Percentiles rank a stretch among this genome's conserved stretches.
phyloP scores from a whole-genome alignment of 1,140 invertebrate genomes.

The Triops longicaudatus region DNA sequence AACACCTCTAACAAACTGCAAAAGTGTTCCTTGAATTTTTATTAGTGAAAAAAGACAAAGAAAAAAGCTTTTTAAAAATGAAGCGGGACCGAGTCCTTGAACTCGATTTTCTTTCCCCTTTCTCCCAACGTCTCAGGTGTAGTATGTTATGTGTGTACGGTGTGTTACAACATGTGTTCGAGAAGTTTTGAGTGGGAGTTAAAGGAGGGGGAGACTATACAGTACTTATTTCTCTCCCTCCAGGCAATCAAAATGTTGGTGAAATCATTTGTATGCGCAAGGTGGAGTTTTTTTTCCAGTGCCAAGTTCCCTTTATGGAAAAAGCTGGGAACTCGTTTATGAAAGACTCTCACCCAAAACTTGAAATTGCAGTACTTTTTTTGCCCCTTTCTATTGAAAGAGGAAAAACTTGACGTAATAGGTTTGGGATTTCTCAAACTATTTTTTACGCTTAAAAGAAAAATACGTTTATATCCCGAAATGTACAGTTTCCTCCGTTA shows the following conservation, averaged over 20 bases:
- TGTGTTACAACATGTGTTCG: background rate
- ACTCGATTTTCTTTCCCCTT: conserved; percentile 2
- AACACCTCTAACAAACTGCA: background rate
- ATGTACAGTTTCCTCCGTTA: background rate
- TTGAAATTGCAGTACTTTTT: background rate
- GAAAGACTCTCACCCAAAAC: background rate
- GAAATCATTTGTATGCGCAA: background rate
- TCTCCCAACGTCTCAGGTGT: conserved; percentile 5
- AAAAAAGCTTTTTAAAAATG: background rate
- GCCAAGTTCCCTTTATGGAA: background rate
- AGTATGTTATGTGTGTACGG: background rate
- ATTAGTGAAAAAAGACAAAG: background rate
- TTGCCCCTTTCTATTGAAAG: background rate
- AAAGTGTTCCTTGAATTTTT: background rate
- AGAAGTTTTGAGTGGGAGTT: too few relatives aligned
- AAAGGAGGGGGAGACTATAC: too few relatives aligned
- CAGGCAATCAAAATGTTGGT: background rate
- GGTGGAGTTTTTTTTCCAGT: background rate
- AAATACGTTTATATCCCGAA: too few relatives aligned
- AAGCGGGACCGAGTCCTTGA: background rate
- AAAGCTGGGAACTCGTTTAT: too few relatives aligned
- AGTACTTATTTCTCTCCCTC: background rate
- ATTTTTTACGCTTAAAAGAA: too few relatives aligned
- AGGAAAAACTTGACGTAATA: background rate
- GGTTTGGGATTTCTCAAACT: too few relatives aligned